These are phyloP conservation scores for Aelia acuminata DNA, from an alignment of 2,888 invertebrate genomes.

Conservation along the genomic window DNA sequence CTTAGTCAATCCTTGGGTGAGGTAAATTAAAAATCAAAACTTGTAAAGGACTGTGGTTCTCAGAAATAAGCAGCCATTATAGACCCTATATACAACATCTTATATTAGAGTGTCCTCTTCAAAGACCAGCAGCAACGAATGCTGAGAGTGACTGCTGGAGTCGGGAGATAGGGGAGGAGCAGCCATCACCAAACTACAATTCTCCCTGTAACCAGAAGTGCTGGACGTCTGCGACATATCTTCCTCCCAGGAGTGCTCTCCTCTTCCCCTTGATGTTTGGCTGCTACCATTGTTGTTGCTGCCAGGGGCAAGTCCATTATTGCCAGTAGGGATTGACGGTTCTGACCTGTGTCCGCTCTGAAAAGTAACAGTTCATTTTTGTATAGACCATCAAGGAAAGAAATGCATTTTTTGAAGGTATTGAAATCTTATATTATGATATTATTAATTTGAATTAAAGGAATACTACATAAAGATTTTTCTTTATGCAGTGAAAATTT, in stretches of 20 bases:
- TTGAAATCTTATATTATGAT: not conserved
- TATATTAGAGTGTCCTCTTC: constrained; percentile 90
- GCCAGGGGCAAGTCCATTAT: constrained; percentile 4
- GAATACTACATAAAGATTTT: no score
- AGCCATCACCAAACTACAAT: constrained; percentile 75
- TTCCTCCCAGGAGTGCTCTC: constrained; percentile 66
- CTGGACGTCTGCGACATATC: constrained; percentile 82
- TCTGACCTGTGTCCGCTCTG: constrained; percentile 63
- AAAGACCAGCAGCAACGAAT: constrained; percentile 82
- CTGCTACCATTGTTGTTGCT: constrained; percentile 51
- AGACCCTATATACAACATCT: not conserved
- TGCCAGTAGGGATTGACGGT: constrained; percentile 59
- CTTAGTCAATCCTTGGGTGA: no score
- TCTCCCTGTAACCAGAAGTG: constrained; percentile 78
- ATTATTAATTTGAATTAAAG: no score
- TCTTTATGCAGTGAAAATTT: no score
- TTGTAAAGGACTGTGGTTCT: not conserved
- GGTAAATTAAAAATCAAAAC: not conserved
- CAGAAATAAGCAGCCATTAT: not conserved
- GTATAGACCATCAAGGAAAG: not conserved
- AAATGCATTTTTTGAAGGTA: no score
- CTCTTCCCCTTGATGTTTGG: constrained; percentile 55
- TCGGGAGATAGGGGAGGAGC: constrained; percentile 71
- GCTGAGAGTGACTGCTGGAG: constrained; percentile 73
- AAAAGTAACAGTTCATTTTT: constrained; percentile 6